phyloP scores from a whole-genome alignment of 2,888 invertebrate species.

The Trissolcus brochymenae region DNA sequence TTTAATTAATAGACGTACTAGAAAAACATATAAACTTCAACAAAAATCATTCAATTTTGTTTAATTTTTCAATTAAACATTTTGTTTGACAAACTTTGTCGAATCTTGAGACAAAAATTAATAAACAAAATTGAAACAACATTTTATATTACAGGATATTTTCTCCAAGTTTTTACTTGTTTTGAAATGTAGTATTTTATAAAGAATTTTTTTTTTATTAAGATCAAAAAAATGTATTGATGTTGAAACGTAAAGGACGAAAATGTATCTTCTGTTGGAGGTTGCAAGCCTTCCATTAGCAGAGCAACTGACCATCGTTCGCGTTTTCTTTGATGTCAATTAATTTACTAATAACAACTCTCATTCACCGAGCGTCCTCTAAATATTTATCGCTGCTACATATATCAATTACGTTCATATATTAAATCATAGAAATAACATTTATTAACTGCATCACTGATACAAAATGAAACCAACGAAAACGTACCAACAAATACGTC shows the following conservation, averaged over 20 bases:
- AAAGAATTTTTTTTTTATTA: too few species aligned
- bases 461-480: background rate
- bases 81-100: too few species aligned
- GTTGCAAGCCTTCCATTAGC: conserved; percentile 67
- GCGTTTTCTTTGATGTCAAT: conserved; percentile 76
- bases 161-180: too few species aligned
- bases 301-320: conserved; percentile 68
- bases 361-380: conserved; percentile 66
- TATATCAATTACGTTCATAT: conserved; percentile 65
- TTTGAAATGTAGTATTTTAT: too few species aligned
- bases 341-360: conserved; percentile 76
- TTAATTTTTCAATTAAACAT: too few species aligned
- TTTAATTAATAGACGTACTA: background rate
- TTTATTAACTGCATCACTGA: conserved; percentile 33
- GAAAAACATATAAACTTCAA: background rate
- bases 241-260: conserved; percentile 47
- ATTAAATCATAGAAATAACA: conserved; percentile 64
- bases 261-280: conserved; percentile 54
- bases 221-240: background rate
- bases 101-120: too few species aligned
- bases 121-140: too few species aligned
- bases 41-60: too few species aligned
- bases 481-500: background rate
- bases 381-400: conserved; percentile 76
- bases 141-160: too few species aligned